Percentiles rank a stretch among this genome's conserved stretches.
phyloP scores from a whole-genome alignment of 2,888 invertebrate genomes.

The Melipona bicolor region DNA sequence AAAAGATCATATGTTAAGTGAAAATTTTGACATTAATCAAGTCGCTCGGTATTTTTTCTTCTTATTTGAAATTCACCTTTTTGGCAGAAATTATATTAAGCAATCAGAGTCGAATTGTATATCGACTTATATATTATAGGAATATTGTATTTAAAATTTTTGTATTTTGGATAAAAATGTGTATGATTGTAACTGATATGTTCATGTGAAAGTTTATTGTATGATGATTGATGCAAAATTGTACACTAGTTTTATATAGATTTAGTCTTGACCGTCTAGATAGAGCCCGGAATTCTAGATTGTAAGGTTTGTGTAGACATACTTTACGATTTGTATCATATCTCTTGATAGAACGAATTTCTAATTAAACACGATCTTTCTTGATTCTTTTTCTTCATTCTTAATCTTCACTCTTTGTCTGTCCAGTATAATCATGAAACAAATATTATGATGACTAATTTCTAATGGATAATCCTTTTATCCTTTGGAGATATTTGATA shows the following conservation, averaged over 20 bases:
- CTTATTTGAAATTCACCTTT: not conserved
- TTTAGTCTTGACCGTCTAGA: slow-evolving; percentile 60
- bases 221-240: slow-evolving; percentile 40
- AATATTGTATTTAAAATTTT: not conserved
- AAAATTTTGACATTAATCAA: not conserved
- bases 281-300: slow-evolving; percentile 37
- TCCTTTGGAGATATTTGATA: too few species aligned
- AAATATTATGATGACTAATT: not conserved
- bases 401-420: not conserved
- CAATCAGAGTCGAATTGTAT: not conserved
- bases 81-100: not conserved
- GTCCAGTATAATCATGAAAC: slow-evolving; percentile 9
- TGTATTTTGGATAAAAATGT: slow-evolving; percentile 3
- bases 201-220: slow-evolving; percentile 55
- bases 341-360: slow-evolving; percentile 27
- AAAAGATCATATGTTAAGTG: not conserved
- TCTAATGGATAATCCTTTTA: not conserved
- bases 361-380: slow-evolving; percentile 30
- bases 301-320: slow-evolving; percentile 1
- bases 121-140: not conserved
- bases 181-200: not conserved
- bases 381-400: slow-evolving; percentile 16
- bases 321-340: not conserved
- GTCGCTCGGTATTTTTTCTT: not conserved
- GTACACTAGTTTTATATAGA: slow-evolving; percentile 61